Base-by-base conservation (phyloP, 1,140 invertebrate genomes). In the Bombus polaris region DNA sequence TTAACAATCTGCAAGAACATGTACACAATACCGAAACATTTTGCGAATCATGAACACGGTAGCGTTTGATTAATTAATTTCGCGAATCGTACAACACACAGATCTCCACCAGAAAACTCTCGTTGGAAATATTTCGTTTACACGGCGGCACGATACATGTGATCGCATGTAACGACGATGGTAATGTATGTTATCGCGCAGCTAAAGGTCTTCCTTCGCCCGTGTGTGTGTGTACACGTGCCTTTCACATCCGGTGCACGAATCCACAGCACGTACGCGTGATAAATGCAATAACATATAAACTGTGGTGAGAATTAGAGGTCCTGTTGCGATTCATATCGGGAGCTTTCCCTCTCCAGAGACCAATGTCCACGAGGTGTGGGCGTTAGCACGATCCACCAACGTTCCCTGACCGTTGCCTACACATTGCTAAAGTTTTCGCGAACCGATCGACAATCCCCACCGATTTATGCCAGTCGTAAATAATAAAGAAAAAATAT, bases 231-330 rank as follows among this genome's bases (percentile, higher is more conserved):
- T 37, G 15, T 25, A 9, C 18, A 22, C 9, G 35, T 3, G 32
- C 9, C 22, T n/a, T 73, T 35, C 47, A 85, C 78, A 71, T 71
- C 77, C n/a, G 32, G 68, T 44, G 68, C 91, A 83, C 66, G 65
- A 88, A 93, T 76, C 82, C 91, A 44, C 71, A 79, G 87, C 94
- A 94, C 93, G 93, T 94, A 92, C 80, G 37, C 76, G 91, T 92
- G 94, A 94, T 93, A 94, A 94, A 94, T 94, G 94, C 92, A 94
- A 94, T 94, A 93, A 93, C 93, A 89, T 94, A 94, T 94, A 94
- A 94, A 94, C 93, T 92, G 92, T 80, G 91, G 88, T 81, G 91
- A 93, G 92, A 93, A 94, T 94, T 94, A 94, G 91, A 92, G 92
- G 75, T 84, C 89, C 88, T 84, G 88, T 37, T 59, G 76, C 89